phyloP scores from a whole-genome alignment of 2,113 vertebrate species.

The Hippocampus abdominalis region DNA sequence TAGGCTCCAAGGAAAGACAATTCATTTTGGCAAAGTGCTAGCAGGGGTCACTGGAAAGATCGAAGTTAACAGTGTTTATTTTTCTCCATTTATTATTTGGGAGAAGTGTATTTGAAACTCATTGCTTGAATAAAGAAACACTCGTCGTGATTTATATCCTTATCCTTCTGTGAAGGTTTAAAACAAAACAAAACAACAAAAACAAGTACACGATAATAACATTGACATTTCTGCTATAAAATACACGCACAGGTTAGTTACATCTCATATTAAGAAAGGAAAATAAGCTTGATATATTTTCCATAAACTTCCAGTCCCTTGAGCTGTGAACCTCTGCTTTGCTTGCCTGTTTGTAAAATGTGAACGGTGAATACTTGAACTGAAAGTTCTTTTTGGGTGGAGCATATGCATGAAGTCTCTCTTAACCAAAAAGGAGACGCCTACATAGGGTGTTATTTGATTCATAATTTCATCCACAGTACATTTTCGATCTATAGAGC shows the following conservation, averaged over 20 bases:
- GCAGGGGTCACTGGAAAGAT: too few species aligned
- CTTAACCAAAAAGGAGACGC: constrained; percentile 31
- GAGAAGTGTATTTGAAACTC: not conserved
- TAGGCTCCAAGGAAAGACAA: not conserved
- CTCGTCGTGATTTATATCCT: not conserved
- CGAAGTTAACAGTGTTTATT: not conserved
- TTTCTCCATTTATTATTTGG: not conserved
- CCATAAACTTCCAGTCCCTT: constrained; percentile 42
- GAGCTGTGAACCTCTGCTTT: constrained; percentile 38
- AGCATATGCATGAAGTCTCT: constrained; percentile 38
- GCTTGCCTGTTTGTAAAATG: constrained; percentile 50
- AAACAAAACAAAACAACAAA: not conserved
- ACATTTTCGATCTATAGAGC: not conserved
- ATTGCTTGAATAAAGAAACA: not conserved
- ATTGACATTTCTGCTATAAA: not conserved
- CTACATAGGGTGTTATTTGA: constrained; percentile 25
- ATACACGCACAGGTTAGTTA: constrained; percentile 9
- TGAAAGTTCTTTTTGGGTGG: constrained; percentile 24
- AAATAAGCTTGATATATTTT: constrained; percentile 35
- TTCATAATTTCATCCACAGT: constrained; percentile 21
- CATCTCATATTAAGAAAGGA: constrained; percentile 35
- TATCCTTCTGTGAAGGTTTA: not conserved
- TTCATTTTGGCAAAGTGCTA: constrained; percentile 9
- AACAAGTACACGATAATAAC: not conserved
- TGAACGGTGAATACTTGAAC: constrained; percentile 44